phyloP scores from a whole-genome alignment of 2,797 vertebrate genomes.

The Myotis myotis region DNA sequence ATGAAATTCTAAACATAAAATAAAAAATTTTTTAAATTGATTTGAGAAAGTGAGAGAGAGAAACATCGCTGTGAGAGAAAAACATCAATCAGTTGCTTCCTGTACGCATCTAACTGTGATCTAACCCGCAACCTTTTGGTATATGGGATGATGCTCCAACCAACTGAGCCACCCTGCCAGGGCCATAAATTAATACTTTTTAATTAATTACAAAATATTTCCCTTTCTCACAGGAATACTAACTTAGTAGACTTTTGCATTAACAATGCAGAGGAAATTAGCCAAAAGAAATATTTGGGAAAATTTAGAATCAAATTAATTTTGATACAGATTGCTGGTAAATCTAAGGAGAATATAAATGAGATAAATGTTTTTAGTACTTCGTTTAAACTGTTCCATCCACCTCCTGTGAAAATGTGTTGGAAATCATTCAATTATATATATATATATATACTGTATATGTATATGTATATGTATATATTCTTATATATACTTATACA shows the following conservation, averaged over 20 bases:
- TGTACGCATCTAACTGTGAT: neutral
- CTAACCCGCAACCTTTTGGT: neutral
- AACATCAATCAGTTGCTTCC: neutral
- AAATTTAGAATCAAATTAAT: conserved; percentile 33
- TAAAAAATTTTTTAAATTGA: neutral
- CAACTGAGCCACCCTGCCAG: neutral
- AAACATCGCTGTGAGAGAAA: neutral
- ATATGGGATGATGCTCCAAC: neutral
- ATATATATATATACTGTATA: no score
- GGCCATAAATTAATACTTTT: neutral
- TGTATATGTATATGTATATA: neutral
- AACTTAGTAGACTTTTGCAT: neutral
- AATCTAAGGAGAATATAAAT: neutral
- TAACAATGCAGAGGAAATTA: neutral
- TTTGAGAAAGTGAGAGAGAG: neutral
- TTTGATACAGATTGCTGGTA: conserved; percentile 13
- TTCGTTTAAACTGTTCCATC: conserved; percentile 7
- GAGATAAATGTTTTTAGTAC: conserved; percentile 19
- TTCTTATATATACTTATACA: neutral
- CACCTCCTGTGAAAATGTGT: neutral
- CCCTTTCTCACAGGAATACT: conserved; percentile 27
- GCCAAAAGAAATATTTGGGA: neutral
- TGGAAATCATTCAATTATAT: conserved; percentile 25
- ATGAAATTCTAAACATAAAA: conserved; percentile 15
- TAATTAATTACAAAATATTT: conserved; percentile 17